phyloP scores from a whole-genome alignment of 1,140 invertebrate species.

The Zaprionus camerounensis region DNA sequence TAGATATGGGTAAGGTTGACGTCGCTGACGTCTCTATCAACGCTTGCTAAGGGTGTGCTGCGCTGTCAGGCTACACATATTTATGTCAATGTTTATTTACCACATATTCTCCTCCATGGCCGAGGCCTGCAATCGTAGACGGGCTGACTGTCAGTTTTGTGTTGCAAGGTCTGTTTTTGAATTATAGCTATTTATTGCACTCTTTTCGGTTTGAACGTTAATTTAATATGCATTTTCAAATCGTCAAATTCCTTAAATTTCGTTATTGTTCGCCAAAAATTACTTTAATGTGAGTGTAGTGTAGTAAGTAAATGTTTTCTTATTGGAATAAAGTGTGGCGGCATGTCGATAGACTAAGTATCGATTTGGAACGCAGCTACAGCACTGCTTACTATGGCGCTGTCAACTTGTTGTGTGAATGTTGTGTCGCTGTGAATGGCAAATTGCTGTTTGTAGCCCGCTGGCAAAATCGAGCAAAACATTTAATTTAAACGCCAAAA shows the following conservation, averaged over 20 bases:
- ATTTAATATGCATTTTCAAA: constrained; percentile 34
- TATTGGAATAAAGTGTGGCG: constrained; percentile 40
- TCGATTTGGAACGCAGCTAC: background rate
- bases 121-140: constrained; percentile 32
- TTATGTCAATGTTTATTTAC: constrained; percentile 68
- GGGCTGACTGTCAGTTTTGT: constrained; percentile 1
- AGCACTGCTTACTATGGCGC: background rate
- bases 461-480: constrained; percentile 51
- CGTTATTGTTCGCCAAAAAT: constrained; percentile 37
- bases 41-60: constrained; percentile 15
- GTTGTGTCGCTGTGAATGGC: constrained; percentile 36
- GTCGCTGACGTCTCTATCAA: constrained; percentile 5
- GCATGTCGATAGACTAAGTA: constrained; percentile 17
- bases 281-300: constrained; percentile 27
- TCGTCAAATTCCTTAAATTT: constrained; percentile 25
- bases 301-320: constrained; percentile 45
- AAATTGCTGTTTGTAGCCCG: constrained; percentile 33
- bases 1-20: constrained; percentile 9
- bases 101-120: constrained; percentile 83
- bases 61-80: background rate
- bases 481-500: constrained; percentile 46
- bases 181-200: constrained; percentile 36
- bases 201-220: constrained; percentile 12
- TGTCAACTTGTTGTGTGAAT: constrained; percentile 29
- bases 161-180: constrained; percentile 11